These are phyloP conservation scores for Otocyon megalotis DNA, from an alignment of 2,113 vertebrate species.

Conservation along the genomic window DNA sequence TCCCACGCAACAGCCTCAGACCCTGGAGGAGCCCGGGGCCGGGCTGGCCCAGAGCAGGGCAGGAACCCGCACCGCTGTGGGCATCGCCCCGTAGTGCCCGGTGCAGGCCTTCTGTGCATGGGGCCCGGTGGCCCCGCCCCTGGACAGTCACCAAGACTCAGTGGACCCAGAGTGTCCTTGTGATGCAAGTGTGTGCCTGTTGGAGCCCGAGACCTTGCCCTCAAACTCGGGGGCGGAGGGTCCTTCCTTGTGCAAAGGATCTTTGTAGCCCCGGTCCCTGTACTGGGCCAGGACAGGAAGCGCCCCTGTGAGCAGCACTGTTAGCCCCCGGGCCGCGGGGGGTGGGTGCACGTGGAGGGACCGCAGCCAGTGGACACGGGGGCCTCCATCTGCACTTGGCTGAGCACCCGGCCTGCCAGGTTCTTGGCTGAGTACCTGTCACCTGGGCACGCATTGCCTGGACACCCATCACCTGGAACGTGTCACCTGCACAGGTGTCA, in stretches of 20 bases:
- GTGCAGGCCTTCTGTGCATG: background rate
- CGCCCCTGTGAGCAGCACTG: fast-evolving
- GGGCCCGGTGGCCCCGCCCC: background rate
- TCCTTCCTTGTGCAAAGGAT: background rate
- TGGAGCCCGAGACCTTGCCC: background rate
- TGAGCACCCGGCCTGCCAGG: fast-evolving
- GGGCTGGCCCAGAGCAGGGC: background rate
- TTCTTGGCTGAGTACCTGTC: fast-evolving
- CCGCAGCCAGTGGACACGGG: fast-evolving
- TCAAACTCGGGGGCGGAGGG: fast-evolving
- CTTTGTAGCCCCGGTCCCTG: background rate
- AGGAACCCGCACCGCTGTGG: background rate
- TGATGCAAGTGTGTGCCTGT: background rate
- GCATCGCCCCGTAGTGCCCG: fast-evolving
- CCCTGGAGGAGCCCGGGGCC: background rate
- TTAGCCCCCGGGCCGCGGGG: background rate
- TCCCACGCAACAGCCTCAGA: background rate
- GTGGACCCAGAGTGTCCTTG: background rate
- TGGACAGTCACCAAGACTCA: background rate
- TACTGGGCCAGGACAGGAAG: fast-evolving
- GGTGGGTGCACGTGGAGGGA: fast-evolving
- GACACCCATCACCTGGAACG: background rate
- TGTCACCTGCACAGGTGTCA: background rate
- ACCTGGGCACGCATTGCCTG: fast-evolving
- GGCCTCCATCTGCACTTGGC: background rate